Percentiles rank a stretch among this genome's conserved stretches.
Evolutionary conservation across 2,113 vertebrate species (phyloP).

Genomic region (Lophius piscatorius): DNA sequence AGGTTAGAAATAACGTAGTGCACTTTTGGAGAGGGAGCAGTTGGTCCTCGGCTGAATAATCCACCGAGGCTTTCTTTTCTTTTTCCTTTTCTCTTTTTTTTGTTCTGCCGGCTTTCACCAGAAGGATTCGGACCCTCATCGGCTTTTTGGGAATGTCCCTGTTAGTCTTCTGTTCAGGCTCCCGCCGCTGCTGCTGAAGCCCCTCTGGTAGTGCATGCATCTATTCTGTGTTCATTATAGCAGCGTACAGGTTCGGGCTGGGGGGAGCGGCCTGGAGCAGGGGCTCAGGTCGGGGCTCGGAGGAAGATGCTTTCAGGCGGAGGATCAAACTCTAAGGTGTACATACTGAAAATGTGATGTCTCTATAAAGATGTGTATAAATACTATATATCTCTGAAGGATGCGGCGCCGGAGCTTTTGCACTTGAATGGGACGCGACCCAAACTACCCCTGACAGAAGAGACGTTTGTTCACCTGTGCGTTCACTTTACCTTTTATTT

Average conservation of each 20-base stretch:
- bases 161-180: too few relatives aligned
- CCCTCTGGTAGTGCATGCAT: conserved; percentile 51
- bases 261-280: not conserved
- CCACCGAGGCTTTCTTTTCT: too few relatives aligned
- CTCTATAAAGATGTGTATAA: conserved; percentile 7
- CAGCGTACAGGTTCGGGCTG: not conserved
- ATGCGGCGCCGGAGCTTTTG: conserved; percentile 8
- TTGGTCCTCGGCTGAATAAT: conserved; percentile 1
- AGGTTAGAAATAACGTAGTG: conserved; percentile 50
- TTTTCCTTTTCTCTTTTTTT: too few relatives aligned
- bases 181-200: conserved; percentile 33
- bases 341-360: conserved; percentile 35
- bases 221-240: conserved; percentile 27
- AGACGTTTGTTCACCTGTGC: too few relatives aligned
- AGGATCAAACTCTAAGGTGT: conserved; percentile 3
- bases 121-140: too few relatives aligned
- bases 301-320: not conserved
- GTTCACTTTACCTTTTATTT: too few relatives aligned
- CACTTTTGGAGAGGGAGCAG: conserved; percentile 14
- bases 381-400: conserved; percentile 27
- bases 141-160: too few relatives aligned
- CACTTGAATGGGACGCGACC: conserved; percentile 30
- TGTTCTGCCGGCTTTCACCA: too few relatives aligned
- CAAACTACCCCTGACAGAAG: too few relatives aligned
- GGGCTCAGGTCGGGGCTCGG: conserved; percentile 5